phyloP scores from a whole-genome alignment of 2,797 vertebrate species.

The Pelodytes ibericus region DNA sequence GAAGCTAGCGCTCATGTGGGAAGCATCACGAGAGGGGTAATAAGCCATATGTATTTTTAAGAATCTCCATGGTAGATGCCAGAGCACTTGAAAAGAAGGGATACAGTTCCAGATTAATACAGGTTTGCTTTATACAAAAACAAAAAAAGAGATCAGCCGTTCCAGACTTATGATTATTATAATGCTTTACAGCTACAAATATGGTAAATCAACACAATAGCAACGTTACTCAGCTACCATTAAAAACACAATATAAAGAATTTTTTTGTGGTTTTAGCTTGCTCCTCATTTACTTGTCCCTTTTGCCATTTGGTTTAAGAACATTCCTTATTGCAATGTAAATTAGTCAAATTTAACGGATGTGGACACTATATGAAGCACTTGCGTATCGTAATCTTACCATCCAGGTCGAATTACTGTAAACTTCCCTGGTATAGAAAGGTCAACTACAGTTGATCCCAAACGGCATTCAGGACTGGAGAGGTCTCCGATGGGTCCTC shows the following conservation, averaged over 20 bases:
- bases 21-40: constrained; percentile 54
- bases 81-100: constrained; percentile 77
- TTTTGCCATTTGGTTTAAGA: too few species aligned
- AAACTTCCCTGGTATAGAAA: constrained; percentile 84
- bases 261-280: too few species aligned
- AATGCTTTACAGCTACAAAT: too few species aligned
- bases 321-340: too few species aligned
- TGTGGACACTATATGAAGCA: too few species aligned
- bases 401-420: constrained; percentile 88
- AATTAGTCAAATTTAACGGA: too few species aligned
- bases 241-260: too few species aligned
- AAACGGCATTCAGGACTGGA: constrained; percentile 79
- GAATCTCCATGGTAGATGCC: constrained; percentile 77
- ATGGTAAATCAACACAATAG: too few species aligned
- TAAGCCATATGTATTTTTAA: constrained; percentile 84
- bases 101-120: constrained; percentile 14
- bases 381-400: constrained; percentile 67
- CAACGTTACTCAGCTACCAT: too few species aligned
- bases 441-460: constrained; percentile 91
- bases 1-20: neutral
- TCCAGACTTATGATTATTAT: too few species aligned
- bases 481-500: constrained; percentile 81
- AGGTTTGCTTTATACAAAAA: neutral
- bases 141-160: too few species aligned
- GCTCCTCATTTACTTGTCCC: too few species aligned